Percentiles rank a stretch among this genome's conserved stretches.
phyloP scores from a whole-genome alignment of 1,140 invertebrate genomes.

The Sinella curviseta region DNA sequence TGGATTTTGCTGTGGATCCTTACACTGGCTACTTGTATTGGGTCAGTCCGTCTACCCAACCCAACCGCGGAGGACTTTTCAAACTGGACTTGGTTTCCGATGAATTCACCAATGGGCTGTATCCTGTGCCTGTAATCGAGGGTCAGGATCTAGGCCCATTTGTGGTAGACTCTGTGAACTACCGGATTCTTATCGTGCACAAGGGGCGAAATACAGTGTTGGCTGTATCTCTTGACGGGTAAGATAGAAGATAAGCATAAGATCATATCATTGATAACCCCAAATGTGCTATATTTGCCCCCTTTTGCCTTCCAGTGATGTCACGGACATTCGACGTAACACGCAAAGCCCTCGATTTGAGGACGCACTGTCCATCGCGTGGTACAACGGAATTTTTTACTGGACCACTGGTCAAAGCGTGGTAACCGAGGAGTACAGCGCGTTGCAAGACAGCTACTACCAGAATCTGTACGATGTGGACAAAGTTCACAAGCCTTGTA shows the following conservation, averaged over 20 bases:
- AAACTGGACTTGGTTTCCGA: slow-evolving; percentile 72
- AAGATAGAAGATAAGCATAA: slow-evolving; percentile 47
- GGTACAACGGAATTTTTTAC: slow-evolving; percentile 73
- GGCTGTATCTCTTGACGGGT: slow-evolving; percentile 78
- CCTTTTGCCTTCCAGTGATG: slow-evolving; percentile 63
- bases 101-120: slow-evolving; percentile 62
- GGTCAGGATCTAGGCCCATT: slow-evolving; percentile 67
- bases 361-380: slow-evolving; percentile 73
- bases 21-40: slow-evolving; percentile 89
- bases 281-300: background rate
- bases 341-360: slow-evolving; percentile 74
- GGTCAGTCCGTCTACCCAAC: slow-evolving; percentile 60
- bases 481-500: slow-evolving; percentile 54
- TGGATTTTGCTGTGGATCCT: slow-evolving; percentile 84
- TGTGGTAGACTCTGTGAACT: slow-evolving; percentile 76
- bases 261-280: background rate
- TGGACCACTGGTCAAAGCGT: slow-evolving; percentile 75
- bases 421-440: slow-evolving; percentile 69
- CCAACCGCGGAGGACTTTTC: slow-evolving; percentile 66
- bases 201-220: slow-evolving; percentile 73
- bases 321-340: slow-evolving; percentile 70
- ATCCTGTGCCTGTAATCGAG: slow-evolving; percentile 62
- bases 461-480: slow-evolving; percentile 69
- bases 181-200: slow-evolving; percentile 72
- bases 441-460: slow-evolving; percentile 64